Evolutionary conservation across 64 coral and sea anemone species (phyloP).

Genomic region (Stichodactyla helianthus): DNA sequence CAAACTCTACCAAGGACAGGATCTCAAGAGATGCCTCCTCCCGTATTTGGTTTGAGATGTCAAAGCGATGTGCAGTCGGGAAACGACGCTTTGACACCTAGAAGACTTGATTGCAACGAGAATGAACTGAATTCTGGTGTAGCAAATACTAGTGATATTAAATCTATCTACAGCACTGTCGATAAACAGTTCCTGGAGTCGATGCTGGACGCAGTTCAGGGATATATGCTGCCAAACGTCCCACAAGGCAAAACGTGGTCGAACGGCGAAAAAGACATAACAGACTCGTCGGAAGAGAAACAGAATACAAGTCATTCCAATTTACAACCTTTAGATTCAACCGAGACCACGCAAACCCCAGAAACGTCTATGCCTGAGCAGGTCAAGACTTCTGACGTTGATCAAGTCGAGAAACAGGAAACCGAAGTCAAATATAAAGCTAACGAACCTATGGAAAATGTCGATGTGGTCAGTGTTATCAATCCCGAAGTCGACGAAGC

Average conservation of each 20-base stretch:
- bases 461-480: background rate
- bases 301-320: background rate
- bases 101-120: slow-evolving; percentile 28
- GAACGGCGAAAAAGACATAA: background rate
- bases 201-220: slow-evolving; percentile 79
- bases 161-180: slow-evolving; percentile 44
- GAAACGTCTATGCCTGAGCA: background rate
- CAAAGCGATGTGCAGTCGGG: background rate
- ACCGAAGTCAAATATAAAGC: background rate
- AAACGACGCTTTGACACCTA: background rate
- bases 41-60: slow-evolving; percentile 15
- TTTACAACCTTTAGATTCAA: background rate
- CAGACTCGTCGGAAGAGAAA: slow-evolving; percentile 14
- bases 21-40: slow-evolving; percentile 17
- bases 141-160: background rate
- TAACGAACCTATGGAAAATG: background rate
- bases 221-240: slow-evolving; percentile 41
- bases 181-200: slow-evolving; percentile 72
- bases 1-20: background rate
- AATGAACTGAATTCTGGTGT: background rate
- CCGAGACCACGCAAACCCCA: background rate
- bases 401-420: background rate
- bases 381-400: slow-evolving; percentile 15
- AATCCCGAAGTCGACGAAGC: slow-evolving; percentile 12
- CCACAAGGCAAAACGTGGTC: background rate